A percentile compares a stretch with the other conserved stretches of the same genome.
phyloP scores from a whole-genome alignment of 2,888 invertebrate species.

The Sepiola atlantica region DNA sequence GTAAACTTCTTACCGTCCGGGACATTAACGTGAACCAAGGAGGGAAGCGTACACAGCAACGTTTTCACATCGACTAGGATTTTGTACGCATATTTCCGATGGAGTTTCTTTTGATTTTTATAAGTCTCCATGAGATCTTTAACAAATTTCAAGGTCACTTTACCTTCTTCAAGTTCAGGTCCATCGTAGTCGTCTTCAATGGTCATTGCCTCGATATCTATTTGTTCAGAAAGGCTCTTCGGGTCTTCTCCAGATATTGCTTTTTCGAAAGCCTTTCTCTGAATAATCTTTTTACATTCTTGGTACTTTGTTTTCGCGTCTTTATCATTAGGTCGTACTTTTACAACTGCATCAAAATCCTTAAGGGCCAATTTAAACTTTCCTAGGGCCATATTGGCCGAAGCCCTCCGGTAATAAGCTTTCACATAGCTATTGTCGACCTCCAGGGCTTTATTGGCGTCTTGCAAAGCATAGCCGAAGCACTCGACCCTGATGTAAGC shows the following conservation, averaged over 20 bases:
- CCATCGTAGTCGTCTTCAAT: slow-evolving; percentile 96
- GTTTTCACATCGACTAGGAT: slow-evolving; percentile 92
- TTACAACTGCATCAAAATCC: slow-evolving; percentile 96
- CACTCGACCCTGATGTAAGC: slow-evolving; percentile 94
- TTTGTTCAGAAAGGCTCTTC: slow-evolving; percentile 84
- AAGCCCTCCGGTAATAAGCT: slow-evolving; percentile 97
- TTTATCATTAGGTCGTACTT: slow-evolving; percentile 92
- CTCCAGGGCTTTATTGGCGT: slow-evolving; percentile 93
- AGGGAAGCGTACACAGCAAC: slow-evolving; percentile 88
- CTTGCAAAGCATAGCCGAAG: slow-evolving; percentile 93
- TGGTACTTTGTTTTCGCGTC: slow-evolving; percentile 93
- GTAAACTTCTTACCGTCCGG: slow-evolving; percentile 91
- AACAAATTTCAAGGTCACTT: slow-evolving; percentile 92
- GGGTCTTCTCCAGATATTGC: slow-evolving; percentile 96
- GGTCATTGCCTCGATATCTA: slow-evolving; percentile 91
- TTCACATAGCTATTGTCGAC: slow-evolving; percentile 90
- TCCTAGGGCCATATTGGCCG: slow-evolving; percentile 96
- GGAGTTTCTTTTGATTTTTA: slow-evolving; percentile 92
- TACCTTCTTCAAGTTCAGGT: slow-evolving; percentile 83
- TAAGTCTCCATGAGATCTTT: slow-evolving; percentile 90
- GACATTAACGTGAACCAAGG: slow-evolving; percentile 91
- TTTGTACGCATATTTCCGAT: slow-evolving; percentile 97
- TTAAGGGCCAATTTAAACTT: slow-evolving; percentile 96
- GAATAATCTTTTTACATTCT: slow-evolving; percentile 97
- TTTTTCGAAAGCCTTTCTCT: slow-evolving; percentile 94